These are phyloP conservation scores for Myocastor coypus DNA, from an alignment of 2,113 vertebrate genomes.

Conservation along the genomic window DNA sequence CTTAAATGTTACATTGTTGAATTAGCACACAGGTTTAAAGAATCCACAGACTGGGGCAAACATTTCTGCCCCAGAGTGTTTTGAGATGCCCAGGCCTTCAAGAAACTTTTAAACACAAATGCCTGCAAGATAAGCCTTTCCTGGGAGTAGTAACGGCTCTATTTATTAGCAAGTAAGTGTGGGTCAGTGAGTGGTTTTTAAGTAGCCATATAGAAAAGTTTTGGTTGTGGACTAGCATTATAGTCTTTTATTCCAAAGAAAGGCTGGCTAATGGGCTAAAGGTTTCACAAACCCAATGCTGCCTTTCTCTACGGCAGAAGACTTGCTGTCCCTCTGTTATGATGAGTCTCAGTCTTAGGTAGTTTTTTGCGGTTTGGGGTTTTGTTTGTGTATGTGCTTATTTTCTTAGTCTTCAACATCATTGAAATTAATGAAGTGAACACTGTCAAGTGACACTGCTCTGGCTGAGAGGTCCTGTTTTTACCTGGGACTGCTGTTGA, in stretches of 20 bases:
- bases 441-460: neutral
- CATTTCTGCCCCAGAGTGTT: slow-evolving; percentile 77
- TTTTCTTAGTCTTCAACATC: neutral
- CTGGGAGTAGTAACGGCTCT: slow-evolving; percentile 51
- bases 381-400: neutral
- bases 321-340: neutral
- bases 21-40: slow-evolving; percentile 86
- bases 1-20: slow-evolving; percentile 73
- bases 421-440: slow-evolving; percentile 44
- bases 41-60: slow-evolving; percentile 84
- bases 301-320: neutral
- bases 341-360: neutral
- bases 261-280: neutral
- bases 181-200: slow-evolving; percentile 59
- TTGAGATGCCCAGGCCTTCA: slow-evolving; percentile 70
- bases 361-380: slow-evolving; percentile 30
- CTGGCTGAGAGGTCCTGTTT: neutral
- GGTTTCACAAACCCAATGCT: neutral
- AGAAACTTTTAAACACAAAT: slow-evolving; percentile 71
- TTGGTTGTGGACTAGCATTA: neutral
- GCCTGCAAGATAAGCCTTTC: slow-evolving; percentile 69
- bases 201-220: neutral
- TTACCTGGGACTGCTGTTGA: neutral
- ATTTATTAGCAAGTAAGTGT: slow-evolving; percentile 35
- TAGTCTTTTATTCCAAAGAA: neutral